Conservation (phyloP, 2,113 vertebrate species). For the Lophius piscatorius region DNA sequence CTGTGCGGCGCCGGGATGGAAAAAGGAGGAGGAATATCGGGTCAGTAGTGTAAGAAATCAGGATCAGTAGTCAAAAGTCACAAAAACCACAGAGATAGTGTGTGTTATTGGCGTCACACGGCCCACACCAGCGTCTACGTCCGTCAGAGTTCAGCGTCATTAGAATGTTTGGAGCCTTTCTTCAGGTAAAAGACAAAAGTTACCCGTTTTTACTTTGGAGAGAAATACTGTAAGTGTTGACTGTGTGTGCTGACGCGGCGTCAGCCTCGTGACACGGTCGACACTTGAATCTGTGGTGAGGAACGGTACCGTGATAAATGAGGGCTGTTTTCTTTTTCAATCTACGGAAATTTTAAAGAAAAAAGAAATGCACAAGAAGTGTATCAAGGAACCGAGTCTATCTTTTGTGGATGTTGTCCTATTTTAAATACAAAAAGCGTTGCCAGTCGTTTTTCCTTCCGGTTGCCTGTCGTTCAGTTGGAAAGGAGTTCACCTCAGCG, state of each 20-base stretch:
- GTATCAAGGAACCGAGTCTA: slow-evolving; percentile 44
- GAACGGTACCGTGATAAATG: slow-evolving; percentile 64
- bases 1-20: too few relatives aligned
- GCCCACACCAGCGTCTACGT: too few relatives aligned
- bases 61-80: slow-evolving; percentile 71
- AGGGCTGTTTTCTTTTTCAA: slow-evolving; percentile 56
- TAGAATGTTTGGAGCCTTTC: slow-evolving; percentile 7
- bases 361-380: slow-evolving; percentile 46
- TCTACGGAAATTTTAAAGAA: slow-evolving; percentile 10
- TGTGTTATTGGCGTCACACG: too few relatives aligned
- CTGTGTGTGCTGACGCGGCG: too few relatives aligned
- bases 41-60: slow-evolving; percentile 72
- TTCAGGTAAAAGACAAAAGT: slow-evolving; percentile 9
- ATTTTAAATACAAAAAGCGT: slow-evolving; percentile 67
- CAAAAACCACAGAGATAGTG: slow-evolving; percentile 11
- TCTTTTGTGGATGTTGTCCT: slow-evolving; percentile 42
- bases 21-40: slow-evolving; percentile 26
- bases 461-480: slow-evolving; percentile 46
- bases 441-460: slow-evolving; percentile 70
- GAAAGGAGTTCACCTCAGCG: slow-evolving; percentile 44
- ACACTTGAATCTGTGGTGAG: slow-evolving; percentile 47
- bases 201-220: not conserved
- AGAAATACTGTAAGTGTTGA: too few relatives aligned
- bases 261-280: slow-evolving; percentile 18
- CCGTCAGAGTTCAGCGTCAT: too few relatives aligned